Conservation (phyloP, 2,888 invertebrate genomes). For the Cordilura impudica region DNA sequence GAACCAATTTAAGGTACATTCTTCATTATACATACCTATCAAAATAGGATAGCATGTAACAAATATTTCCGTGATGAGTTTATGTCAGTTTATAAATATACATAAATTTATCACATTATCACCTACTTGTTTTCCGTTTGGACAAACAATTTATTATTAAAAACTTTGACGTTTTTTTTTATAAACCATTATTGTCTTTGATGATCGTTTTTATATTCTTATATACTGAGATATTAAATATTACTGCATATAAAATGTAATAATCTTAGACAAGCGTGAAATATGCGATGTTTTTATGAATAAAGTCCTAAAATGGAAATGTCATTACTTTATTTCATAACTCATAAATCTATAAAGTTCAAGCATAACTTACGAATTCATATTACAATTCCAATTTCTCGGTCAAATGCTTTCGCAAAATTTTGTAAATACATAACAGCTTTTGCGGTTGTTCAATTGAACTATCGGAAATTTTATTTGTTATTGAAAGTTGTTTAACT, state of each 20-base stretch:
- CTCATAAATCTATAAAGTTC: conserved; percentile 59
- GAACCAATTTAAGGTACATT: conserved; percentile 3
- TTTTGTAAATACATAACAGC: too few relatives aligned
- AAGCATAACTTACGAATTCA: conserved; percentile 29
- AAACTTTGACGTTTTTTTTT: not conserved
- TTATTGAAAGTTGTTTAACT: too few relatives aligned
- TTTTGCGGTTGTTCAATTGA: too few relatives aligned
- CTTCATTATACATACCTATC: not conserved
- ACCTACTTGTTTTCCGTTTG: not conserved
- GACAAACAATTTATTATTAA: not conserved
- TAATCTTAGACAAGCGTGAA: not conserved
- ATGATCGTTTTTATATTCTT: not conserved
- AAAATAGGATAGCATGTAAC: not conserved
- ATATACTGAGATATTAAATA: too few relatives aligned
- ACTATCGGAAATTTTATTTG: too few relatives aligned
- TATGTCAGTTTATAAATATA: not conserved
- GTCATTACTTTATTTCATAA: conserved; percentile 25
- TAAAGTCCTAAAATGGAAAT: not conserved
- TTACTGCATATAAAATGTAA: not conserved
- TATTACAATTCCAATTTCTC: conserved; percentile 58
- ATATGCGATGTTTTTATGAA: not conserved
- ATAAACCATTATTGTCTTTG: not conserved
- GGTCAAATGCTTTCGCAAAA: conserved; percentile 59
- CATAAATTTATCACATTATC: not conserved
- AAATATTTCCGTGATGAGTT: not conserved